Conservation (phyloP, 2,113 vertebrate genomes). For the Trachemys scripta region DNA sequence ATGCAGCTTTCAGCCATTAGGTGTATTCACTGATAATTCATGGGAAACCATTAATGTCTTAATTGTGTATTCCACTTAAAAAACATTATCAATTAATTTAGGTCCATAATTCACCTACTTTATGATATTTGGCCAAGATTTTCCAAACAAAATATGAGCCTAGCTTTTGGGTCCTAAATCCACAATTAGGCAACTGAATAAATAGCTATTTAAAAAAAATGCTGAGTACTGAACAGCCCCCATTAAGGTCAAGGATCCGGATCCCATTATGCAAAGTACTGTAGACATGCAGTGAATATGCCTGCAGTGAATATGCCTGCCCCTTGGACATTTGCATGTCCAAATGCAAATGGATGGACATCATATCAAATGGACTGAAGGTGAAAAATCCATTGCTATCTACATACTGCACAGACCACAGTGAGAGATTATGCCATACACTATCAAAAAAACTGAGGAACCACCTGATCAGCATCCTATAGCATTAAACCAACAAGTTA, state of each 20-base stretch:
- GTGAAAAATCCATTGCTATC: too few relatives aligned
- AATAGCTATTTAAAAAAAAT: not conserved
- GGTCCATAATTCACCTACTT: constrained; percentile 2
- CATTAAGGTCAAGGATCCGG: constrained; percentile 10
- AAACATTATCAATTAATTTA: not conserved
- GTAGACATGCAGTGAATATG: constrained; percentile 34
- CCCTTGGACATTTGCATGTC: not conserved
- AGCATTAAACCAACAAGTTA: too few relatives aligned
- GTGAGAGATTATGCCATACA: too few relatives aligned
- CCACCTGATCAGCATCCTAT: too few relatives aligned
- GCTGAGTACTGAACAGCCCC: not conserved
- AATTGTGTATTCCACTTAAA: constrained; percentile 15
- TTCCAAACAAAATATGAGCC: not conserved
- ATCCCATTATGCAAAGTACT: constrained; percentile 46
- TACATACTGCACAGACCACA: too few relatives aligned
- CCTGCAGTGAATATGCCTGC: not conserved
- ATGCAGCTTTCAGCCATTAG: not conserved
- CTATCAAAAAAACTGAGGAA: too few relatives aligned
- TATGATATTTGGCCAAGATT: not conserved
- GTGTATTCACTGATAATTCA: not conserved
- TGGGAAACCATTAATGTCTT: not conserved
- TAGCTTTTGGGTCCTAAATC: constrained; percentile 38
- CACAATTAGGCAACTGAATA: constrained; percentile 38
- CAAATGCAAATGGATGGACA: too few relatives aligned
- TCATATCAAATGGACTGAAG: too few relatives aligned